Percentiles rank a stretch among this genome's conserved stretches.
Evolutionary conservation across 2,113 vertebrate species (phyloP).

Genomic region (Gavialis gangeticus): DNA sequence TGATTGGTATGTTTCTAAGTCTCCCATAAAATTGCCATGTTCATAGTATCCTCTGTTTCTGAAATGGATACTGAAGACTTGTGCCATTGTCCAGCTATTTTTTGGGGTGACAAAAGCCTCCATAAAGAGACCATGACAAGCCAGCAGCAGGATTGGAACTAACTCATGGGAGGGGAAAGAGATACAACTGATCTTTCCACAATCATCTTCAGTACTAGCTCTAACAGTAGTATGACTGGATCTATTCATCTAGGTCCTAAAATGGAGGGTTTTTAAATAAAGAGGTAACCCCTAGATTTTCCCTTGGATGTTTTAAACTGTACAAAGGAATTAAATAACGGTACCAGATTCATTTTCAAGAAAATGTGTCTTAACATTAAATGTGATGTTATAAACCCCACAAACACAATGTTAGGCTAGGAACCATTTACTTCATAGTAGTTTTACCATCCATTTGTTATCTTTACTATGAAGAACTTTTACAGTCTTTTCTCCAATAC

Average conservation of each 20-base stretch:
- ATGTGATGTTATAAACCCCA: background rate
- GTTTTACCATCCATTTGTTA: background rate
- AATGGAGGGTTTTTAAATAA: background rate
- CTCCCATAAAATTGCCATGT: background rate
- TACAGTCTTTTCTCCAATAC: no score
- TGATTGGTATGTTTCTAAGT: rapidly evolving
- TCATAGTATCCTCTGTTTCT: background rate
- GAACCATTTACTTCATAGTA: background rate
- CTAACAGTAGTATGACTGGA: no score
- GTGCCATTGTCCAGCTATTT: rapidly evolving
- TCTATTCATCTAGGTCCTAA: background rate
- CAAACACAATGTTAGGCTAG: background rate
- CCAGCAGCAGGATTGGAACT: rapidly evolving
- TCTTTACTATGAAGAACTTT: background rate
- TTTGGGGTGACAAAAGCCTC: no score
- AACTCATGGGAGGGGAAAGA: background rate
- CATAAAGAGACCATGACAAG: background rate
- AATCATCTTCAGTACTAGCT: no score
- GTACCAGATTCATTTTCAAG: background rate
- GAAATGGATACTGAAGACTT: background rate
- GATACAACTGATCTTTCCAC: no score
- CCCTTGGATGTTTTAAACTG: no score
- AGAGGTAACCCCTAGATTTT: background rate
- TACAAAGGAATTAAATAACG: no score
- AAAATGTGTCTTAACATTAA: background rate